Evolutionary conservation across 2,113 vertebrate genomes (phyloP).

Genomic region (Alligator sinensis): DNA sequence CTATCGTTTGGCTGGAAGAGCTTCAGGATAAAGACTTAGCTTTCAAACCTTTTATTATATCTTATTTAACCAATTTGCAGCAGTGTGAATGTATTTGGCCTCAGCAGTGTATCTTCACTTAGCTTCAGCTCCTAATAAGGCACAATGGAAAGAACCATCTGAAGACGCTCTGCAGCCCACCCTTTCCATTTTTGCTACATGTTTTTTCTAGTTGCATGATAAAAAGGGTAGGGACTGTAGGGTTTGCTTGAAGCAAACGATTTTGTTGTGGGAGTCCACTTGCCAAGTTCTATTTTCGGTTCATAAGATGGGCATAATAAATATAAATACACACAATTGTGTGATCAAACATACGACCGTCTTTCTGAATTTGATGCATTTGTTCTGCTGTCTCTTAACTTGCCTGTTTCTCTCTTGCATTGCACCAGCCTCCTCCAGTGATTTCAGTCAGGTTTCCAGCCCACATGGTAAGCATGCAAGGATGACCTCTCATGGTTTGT

Average conservation of each 20-base stretch:
- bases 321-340: conserved; percentile 58
- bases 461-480: not conserved
- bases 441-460: not conserved
- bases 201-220: conserved; percentile 19
- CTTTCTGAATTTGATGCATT: conserved; percentile 26
- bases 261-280: conserved; percentile 20
- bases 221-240: not conserved
- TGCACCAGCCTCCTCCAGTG: not conserved
- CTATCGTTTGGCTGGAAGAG: not conserved
- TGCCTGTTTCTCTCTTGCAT: not conserved
- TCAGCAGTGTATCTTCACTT: not conserved
- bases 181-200: not conserved
- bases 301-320: conserved; percentile 31
- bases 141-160: not conserved
- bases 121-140: conserved; percentile 25
- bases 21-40: not conserved
- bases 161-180: not conserved
- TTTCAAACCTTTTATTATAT: not conserved
- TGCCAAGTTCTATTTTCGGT: conserved; percentile 8
- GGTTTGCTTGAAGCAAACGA: conserved; percentile 16
- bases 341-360: conserved; percentile 26
- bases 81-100: not conserved
- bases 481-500: not conserved
- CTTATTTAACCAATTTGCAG: not conserved
- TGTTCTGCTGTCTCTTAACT: not conserved